Evolutionary conservation across 1,140 invertebrate genomes (phyloP), one percentile per base, ranked within the genome.

Genomic region (Drosophila albomicans): DNA sequence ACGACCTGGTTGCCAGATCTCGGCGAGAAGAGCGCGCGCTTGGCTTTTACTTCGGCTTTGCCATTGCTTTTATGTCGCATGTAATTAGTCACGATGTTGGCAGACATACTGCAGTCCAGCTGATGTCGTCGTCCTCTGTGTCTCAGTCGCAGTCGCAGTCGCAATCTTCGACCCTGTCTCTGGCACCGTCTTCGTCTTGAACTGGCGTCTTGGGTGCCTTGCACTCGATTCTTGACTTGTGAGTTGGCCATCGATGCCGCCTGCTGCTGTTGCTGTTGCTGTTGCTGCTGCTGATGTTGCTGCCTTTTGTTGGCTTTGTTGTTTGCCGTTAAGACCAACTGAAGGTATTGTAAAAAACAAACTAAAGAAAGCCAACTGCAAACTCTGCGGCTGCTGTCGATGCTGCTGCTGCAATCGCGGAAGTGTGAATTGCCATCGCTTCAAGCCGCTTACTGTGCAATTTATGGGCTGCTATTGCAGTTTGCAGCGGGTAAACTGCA

Each of bases 21-120:
- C 13, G 28, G 2, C 20, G 49, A 30, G 30, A 28, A 41, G 38
- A 46, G 56, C 46, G 58, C 32, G 61, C 43, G 48, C 56, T 43
- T 46, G 45, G 16, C 54, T 51, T 59, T 41, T 61, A 16, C 30
- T 35, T 48, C 20, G 59, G 41, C 65, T 32, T 70, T 74, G 48
- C 64, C 75, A 78, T 81, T 71, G 77, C 68, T 75, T 81, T 88
- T 78, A 85, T 90, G 85, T 90, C 81, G 85, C 86, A 85, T 89
- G 85, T 89, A 89, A 89, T 89, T 89, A 89, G 85, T 89, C 85
- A 89, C 85, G 85, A 89, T 77, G 86, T 89, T 89, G 86, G 81
- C 81, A 85, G 86, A 88, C 85, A 90, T 49, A 88, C 85, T 85
- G 81, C 81, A 85, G 85, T 78, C 86, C 85, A 84, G 71, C 64